A percentile compares a stretch with the other conserved stretches of the same genome.
phyloP scores from a whole-genome alignment of 2,888 invertebrate species.

The Rotaria magnacalcarata region DNA sequence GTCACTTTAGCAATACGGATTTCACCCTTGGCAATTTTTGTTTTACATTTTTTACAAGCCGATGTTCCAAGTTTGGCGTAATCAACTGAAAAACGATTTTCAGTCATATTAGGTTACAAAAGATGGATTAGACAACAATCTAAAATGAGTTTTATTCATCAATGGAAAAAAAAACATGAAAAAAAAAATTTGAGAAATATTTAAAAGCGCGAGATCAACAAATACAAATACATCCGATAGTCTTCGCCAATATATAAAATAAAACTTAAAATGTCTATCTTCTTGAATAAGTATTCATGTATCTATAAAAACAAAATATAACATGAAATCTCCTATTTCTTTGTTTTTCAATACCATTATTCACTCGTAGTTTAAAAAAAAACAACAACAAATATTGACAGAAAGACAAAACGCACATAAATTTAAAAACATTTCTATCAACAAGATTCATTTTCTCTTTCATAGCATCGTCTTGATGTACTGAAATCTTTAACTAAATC shows the following conservation, averaged over 20 bases:
- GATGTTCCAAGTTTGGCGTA: slow-evolving; percentile 76
- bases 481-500: too few species aligned
- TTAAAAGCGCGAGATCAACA: not conserved
- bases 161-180: not conserved
- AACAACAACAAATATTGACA: too few species aligned
- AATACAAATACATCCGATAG: not conserved
- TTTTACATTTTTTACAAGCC: slow-evolving; percentile 79
- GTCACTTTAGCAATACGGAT: slow-evolving; percentile 73
- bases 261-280: not conserved
- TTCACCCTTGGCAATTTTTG: slow-evolving; percentile 70
- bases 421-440: too few species aligned
- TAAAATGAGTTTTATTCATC: not conserved
- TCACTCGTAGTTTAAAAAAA: too few species aligned
- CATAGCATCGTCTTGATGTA: too few species aligned
- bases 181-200: not conserved
- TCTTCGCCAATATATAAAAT: not conserved
- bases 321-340: not conserved
- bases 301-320: not conserved
- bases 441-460: too few species aligned
- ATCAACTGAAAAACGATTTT: slow-evolving; percentile 60
- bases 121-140: not conserved
- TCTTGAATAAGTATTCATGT: not conserved
- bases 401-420: too few species aligned
- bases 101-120: slow-evolving; percentile 33
- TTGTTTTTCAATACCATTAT: not conserved